phyloP scores from a whole-genome alignment of 1,140 invertebrate genomes.

The Bacillus rossius region DNA sequence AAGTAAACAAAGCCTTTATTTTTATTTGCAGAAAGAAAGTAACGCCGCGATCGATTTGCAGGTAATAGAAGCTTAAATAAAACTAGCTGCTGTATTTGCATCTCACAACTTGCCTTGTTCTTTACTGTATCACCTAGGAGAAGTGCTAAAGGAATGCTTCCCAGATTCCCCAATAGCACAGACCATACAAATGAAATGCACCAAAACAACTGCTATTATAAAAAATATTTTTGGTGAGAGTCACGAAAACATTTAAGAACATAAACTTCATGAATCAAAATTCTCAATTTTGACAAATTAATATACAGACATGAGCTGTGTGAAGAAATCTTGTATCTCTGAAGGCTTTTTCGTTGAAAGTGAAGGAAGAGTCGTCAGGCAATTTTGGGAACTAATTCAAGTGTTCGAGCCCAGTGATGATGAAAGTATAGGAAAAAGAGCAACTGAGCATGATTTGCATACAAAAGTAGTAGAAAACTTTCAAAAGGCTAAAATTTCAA shows the following conservation, averaged over 20 bases:
- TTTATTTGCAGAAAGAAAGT: too few species aligned
- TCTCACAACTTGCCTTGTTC: slow-evolving; percentile 17
- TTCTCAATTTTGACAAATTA: slow-evolving; percentile 25
- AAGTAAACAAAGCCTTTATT: too few species aligned
- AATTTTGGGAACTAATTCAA: slow-evolving; percentile 33
- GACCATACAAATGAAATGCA: slow-evolving; percentile 15
- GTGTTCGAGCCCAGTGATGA: slow-evolving; percentile 24
- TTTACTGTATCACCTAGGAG: slow-evolving; percentile 13
- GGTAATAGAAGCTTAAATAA: slow-evolving; percentile 19
- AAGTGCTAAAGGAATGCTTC: slow-evolving; percentile 16
- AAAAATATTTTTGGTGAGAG: slow-evolving; percentile 18
- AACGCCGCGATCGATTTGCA: too few species aligned
- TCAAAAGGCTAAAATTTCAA: slow-evolving; percentile 28
- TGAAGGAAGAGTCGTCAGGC: slow-evolving; percentile 17
- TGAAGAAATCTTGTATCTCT: slow-evolving; percentile 18
- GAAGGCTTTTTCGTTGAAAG: slow-evolving; percentile 4
- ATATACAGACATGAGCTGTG: slow-evolving; percentile 17
- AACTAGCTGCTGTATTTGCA: slow-evolving; percentile 17
- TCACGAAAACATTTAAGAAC: slow-evolving; percentile 3
- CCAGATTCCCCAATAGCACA: slow-evolving; percentile 22
- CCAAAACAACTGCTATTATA: slow-evolving; percentile 19
- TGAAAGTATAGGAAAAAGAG: slow-evolving; percentile 13
- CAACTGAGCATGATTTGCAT: slow-evolving; percentile 16
- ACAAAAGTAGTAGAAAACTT: slow-evolving; percentile 18
- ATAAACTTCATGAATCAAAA: not conserved